A percentile compares a stretch with the other conserved stretches of the same genome.
Evolutionary conservation across 2,888 invertebrate genomes (phyloP).

Genomic region (Stegophylla sp.): DNA sequence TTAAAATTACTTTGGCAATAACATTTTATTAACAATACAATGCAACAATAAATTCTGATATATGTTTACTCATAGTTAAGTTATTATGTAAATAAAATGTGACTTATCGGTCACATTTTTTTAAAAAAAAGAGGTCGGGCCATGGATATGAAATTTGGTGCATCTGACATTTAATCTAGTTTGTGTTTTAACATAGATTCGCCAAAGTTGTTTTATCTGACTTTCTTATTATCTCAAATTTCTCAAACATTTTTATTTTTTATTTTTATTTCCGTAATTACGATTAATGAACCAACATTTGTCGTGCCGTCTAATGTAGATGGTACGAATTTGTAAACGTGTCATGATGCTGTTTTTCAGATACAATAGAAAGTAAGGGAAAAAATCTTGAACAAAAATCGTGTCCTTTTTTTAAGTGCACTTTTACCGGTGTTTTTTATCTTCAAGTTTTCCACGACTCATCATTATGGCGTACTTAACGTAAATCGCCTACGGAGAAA

Average conservation of each 20-base stretch:
- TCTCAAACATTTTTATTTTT: conserved; percentile 24
- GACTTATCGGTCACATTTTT: too few relatives aligned
- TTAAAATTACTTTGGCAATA: too few relatives aligned
- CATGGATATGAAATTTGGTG: too few relatives aligned
- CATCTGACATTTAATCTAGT: conserved; percentile 35
- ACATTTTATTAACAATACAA: too few relatives aligned
- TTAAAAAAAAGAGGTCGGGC: too few relatives aligned
- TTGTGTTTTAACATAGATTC: not conserved
- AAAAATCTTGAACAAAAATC: conserved; percentile 23
- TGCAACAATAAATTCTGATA: too few relatives aligned
- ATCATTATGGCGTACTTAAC: conserved; percentile 39
- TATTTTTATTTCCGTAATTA: conserved; percentile 24
- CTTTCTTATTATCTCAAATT: conserved; percentile 12
- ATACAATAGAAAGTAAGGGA: not conserved
- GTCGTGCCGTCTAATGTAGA: not conserved
- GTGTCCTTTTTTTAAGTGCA: conserved; percentile 45
- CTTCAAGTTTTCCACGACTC: conserved; percentile 28
- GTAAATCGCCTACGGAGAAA: conserved; percentile 35
- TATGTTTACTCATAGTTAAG: too few relatives aligned
- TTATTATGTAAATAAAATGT: too few relatives aligned
- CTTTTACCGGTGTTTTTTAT: conserved; percentile 42
- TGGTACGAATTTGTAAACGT: conserved; percentile 36
- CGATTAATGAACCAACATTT: conserved; percentile 35
- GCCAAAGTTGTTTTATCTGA: not conserved
- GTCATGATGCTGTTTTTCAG: conserved; percentile 20